A percentile compares a stretch with the other conserved stretches of the same genome.
Conservation (phyloP, 1,140 invertebrate genomes). For the Leptestheria dahalacensis region DNA sequence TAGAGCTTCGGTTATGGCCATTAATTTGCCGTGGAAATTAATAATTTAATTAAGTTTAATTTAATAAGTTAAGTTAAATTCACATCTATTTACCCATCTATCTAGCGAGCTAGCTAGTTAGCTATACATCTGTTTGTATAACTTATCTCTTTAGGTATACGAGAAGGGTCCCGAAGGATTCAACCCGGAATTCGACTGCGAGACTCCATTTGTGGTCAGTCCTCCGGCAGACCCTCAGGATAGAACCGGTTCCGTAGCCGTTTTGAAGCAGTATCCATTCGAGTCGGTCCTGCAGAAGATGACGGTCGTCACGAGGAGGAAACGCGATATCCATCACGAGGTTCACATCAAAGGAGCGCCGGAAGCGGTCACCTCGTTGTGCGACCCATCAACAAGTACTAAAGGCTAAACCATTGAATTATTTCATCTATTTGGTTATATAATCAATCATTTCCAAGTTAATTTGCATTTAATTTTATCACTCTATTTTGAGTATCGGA, state of each 20-base stretch:
- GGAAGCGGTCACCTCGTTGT: slow-evolving; percentile 32
- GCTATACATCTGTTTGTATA: background rate
- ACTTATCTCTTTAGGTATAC: slow-evolving; percentile 11
- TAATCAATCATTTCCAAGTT: background rate
- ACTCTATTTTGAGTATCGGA: background rate
- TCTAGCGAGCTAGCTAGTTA: background rate
- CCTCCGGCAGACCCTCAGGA: slow-evolving; percentile 9
- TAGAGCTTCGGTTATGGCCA: background rate
- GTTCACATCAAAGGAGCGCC: slow-evolving; percentile 35
- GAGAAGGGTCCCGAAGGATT: slow-evolving; percentile 16
- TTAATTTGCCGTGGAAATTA: background rate
- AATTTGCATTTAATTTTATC: background rate
- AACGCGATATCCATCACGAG: slow-evolving; percentile 26
- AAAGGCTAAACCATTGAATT: background rate
- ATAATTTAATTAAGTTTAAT: background rate
- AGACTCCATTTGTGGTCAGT: slow-evolving; percentile 18
- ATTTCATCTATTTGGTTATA: background rate
- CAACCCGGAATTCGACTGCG: slow-evolving; percentile 21
- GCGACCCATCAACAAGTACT: slow-evolving; percentile 29
- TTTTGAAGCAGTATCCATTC: slow-evolving; percentile 36
- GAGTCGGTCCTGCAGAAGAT: slow-evolving; percentile 33
- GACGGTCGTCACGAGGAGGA: slow-evolving; percentile 30
- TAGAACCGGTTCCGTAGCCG: slow-evolving; percentile 8
- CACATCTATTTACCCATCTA: background rate
- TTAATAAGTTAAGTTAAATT: background rate